These are phyloP conservation scores for Andrena camellia DNA, from an alignment of 2,888 invertebrate genomes.

Conservation along the genomic window DNA sequence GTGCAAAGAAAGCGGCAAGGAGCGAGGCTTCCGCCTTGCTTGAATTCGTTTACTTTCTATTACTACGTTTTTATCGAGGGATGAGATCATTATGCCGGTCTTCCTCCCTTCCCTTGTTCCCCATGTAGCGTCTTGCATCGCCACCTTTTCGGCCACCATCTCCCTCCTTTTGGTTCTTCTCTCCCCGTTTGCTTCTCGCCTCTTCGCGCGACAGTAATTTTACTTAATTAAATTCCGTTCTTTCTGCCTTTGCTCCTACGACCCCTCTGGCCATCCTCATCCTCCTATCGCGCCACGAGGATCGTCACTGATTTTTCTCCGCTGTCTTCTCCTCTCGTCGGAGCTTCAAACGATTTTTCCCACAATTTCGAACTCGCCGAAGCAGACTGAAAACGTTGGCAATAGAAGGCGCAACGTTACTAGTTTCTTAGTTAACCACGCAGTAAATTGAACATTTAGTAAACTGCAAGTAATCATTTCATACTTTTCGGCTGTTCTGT, in stretches of 20 bases:
- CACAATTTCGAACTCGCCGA: conserved; percentile 49
- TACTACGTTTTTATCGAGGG: conserved; percentile 82
- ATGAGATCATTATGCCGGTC: conserved; percentile 81
- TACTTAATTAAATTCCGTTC: conserved; percentile 85
- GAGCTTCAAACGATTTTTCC: conserved; percentile 67
- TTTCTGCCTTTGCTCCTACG: conserved; percentile 78
- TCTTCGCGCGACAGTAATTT: conserved; percentile 82
- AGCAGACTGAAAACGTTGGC: conserved; percentile 16
- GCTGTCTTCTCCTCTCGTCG: conserved; percentile 29
- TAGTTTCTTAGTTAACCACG: background rate
- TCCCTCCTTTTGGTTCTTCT: conserved; percentile 17
- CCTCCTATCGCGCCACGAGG: conserved; percentile 22
- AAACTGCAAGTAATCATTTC: conserved; percentile 5
- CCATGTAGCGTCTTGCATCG: conserved; percentile 73
- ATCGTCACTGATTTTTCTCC: conserved; percentile 72
- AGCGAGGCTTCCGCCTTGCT: conserved; percentile 31
- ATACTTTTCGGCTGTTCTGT: background rate
- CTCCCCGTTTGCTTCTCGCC: conserved; percentile 67
- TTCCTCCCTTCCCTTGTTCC: conserved; percentile 25
- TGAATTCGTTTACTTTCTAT: conserved; percentile 83
- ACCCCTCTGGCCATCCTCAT: conserved; percentile 61
- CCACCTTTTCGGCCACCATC: conserved; percentile 71
- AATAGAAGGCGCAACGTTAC: background rate
- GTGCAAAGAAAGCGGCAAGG: conserved; percentile 41
- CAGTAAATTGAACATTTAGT: conserved; percentile 2